Conservation (phyloP, 1,140 invertebrate genomes). For the Spodoptera litura region DNA sequence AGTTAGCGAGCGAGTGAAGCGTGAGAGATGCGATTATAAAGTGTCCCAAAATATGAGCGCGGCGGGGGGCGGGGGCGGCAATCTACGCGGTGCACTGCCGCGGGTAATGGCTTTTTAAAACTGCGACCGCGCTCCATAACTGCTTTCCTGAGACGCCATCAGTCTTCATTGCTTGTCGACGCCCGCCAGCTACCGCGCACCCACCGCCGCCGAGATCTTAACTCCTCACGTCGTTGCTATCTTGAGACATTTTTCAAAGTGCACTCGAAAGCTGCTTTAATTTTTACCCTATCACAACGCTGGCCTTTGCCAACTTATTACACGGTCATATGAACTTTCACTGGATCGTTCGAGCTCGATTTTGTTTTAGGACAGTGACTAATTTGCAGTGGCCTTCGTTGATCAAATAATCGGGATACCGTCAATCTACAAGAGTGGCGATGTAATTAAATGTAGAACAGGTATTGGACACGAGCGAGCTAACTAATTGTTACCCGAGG, state of each 20-base stretch:
- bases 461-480: slow-evolving; percentile 37
- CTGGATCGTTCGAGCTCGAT: not conserved
- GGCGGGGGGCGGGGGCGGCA: slow-evolving; percentile 70
- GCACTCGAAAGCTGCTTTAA: slow-evolving; percentile 64
- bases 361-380: not conserved
- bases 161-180: slow-evolving; percentile 85
- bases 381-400: slow-evolving; percentile 10
- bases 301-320: slow-evolving; percentile 44
- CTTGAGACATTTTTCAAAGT: slow-evolving; percentile 78
- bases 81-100: slow-evolving; percentile 81
- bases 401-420: slow-evolving; percentile 35
- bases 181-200: slow-evolving; percentile 58
- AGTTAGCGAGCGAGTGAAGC: slow-evolving; percentile 84
- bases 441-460: slow-evolving; percentile 47
- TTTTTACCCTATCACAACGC: slow-evolving; percentile 52
- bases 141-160: slow-evolving; percentile 81
- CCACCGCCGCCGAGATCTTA: slow-evolving; percentile 73
- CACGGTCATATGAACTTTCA: slow-evolving; percentile 25
- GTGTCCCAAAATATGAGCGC: slow-evolving; percentile 84
- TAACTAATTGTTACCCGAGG: slow-evolving; percentile 48
- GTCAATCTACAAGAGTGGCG: slow-evolving; percentile 22
- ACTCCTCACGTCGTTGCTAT: slow-evolving; percentile 75
- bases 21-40: slow-evolving; percentile 85
- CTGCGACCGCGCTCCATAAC: slow-evolving; percentile 84
- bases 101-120: slow-evolving; percentile 86